Base-by-base conservation (phyloP, 1,140 invertebrate genomes). In the Samia ricini region DNA sequence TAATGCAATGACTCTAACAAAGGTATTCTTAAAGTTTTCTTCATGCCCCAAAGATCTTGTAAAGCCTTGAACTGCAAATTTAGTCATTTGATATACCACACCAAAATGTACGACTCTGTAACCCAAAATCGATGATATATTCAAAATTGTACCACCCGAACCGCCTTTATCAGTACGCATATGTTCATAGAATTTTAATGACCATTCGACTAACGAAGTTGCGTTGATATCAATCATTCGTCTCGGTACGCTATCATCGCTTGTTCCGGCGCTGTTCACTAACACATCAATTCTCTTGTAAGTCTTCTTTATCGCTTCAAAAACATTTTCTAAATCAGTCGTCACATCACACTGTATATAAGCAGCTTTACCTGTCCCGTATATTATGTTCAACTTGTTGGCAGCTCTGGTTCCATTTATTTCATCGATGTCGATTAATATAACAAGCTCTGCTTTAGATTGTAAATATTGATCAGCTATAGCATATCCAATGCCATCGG, bases 31-130 rank as follows among this genome's bases (percentile, higher is more conserved):
- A 60, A 86, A 92, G 76, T 91, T 91, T 59, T 83, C 91, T 49
- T 88, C 73, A 60, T 92, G 82, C 69, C 93, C 92, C 26, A 92
- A 77, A 8, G 89, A 90, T 22, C 83, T 86, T 0, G 91, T 92
- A 48, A 92, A 90, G 29, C 91, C 91, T 6, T 92, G 71, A 2
- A 93, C 86, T 8, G 91, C 94, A 71, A 93, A 92, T 73, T 96
- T 96, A 0, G 94, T 94, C 0, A 92, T 93, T 1, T 90, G 89
- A 72, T 96, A 96, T 20, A 93, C 88, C 0, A 94, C 94, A 60
- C 92, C 71, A 63, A 92, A 91, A 20, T 92, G 92, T 29, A 91
- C 90, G n/a, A 92, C 88, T 61, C 89, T 87, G 52, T 93, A 84
- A 12, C 94, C 93, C 49, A 91, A 83, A 59, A 94, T 91, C 8